Percentiles rank a stretch among this genome's conserved stretches.
Evolutionary conservation across 1,140 invertebrate genomes (phyloP).

Genomic region (Formica exsecta): DNA sequence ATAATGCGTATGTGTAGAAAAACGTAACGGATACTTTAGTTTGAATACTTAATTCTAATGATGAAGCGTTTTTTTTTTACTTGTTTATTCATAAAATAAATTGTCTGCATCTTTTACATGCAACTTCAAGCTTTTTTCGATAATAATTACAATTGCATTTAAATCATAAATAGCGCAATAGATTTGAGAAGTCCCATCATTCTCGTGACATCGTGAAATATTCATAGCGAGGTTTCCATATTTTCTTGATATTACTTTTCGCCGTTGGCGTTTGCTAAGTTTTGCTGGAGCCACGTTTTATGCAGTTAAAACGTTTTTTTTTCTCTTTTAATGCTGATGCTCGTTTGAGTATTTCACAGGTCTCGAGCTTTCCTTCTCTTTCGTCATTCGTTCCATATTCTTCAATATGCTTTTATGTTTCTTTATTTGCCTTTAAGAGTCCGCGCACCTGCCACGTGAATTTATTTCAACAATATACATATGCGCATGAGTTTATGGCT

Average conservation of each 20-base stretch:
- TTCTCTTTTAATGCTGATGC: not conserved
- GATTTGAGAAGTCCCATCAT: not conserved
- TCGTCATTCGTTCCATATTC: conserved; percentile 11
- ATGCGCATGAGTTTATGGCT: not conserved
- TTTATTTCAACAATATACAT: conserved; percentile 54
- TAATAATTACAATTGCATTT: not conserved
- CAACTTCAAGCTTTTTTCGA: not conserved
- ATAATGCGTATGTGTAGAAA: conserved; percentile 3
- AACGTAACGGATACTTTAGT: not conserved
- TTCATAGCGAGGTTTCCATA: conserved; percentile 25
- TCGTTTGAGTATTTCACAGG: not conserved
- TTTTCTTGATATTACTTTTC: conserved; percentile 68
- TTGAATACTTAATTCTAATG: not conserved
- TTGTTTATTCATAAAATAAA: not conserved
- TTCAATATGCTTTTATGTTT: conserved; percentile 9
- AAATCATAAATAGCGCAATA: not conserved
- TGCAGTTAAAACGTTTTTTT: conserved; percentile 36
- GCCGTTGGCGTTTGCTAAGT: conserved; percentile 54
- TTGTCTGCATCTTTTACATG: not conserved
- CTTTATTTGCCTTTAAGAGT: conserved; percentile 2
- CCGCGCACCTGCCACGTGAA: conserved; percentile 2
- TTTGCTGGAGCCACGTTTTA: conserved; percentile 57
- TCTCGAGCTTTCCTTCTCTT: conserved; percentile 11
- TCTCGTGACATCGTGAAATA: not conserved
- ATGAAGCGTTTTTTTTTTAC: not conserved